Percentiles rank a stretch among this genome's conserved stretches.
Evolutionary conservation across 2,888 invertebrate species (phyloP).

Genomic region (Harmothoe impar): DNA sequence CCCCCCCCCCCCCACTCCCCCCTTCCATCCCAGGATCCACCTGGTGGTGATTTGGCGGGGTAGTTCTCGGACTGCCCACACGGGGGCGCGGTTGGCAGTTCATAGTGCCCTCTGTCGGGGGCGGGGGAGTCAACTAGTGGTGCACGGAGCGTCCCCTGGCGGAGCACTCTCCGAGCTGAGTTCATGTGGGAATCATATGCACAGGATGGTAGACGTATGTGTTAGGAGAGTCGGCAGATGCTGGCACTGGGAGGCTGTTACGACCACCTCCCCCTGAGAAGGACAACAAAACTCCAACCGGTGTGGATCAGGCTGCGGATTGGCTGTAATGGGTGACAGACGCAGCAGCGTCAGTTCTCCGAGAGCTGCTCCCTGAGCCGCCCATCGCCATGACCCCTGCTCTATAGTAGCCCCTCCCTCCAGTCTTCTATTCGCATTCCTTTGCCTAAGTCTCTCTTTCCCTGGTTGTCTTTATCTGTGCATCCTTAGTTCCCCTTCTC

Average conservation of each 20-base stretch:
- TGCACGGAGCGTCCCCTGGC: conserved; percentile 32
- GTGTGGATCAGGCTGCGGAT: neutral
- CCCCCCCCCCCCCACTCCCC: neutral
- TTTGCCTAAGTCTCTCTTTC: neutral
- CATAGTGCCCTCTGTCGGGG: neutral
- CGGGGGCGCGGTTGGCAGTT: neutral
- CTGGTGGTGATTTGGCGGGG: conserved; percentile 22
- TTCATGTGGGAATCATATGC: no score
- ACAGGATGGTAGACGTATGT: no score
- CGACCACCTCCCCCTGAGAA: conserved; percentile 39
- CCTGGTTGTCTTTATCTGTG: neutral
- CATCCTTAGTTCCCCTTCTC: neutral
- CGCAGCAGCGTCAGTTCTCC: neutral
- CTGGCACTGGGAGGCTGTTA: conserved; percentile 41
- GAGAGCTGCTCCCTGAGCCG: neutral
- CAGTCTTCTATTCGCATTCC: neutral
- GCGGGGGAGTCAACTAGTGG: neutral
- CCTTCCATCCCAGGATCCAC: neutral
- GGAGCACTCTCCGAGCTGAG: neutral
- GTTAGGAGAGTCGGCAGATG: neutral
- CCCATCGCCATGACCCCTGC: neutral
- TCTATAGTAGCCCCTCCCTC: neutral
- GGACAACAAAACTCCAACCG: conserved; percentile 33
- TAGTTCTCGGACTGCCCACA: conserved; percentile 2
- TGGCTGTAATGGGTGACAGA: conserved; percentile 52